A percentile compares a stretch with the other conserved stretches of the same genome.
Evolutionary conservation across 2,797 vertebrate species (phyloP).

Genomic region (Coregonus suidteri): DNA sequence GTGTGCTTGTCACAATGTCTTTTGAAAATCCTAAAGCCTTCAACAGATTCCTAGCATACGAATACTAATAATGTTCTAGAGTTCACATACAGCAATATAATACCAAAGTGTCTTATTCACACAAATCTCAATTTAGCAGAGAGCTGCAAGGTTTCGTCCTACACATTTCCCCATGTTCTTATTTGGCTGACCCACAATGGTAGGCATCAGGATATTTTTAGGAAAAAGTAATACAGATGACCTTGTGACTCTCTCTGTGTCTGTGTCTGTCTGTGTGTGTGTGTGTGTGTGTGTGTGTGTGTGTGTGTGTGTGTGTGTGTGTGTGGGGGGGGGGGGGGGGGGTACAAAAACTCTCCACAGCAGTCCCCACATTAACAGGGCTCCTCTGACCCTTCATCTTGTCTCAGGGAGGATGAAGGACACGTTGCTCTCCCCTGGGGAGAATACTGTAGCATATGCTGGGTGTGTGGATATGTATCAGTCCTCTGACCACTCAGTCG

Average conservation of each 20-base stretch:
- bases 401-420: slow-evolving; percentile 34
- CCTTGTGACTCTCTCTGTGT: not conserved
- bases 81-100: slow-evolving; percentile 30
- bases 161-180: slow-evolving; percentile 3
- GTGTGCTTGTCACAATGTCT: not conserved
- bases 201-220: slow-evolving; percentile 30
- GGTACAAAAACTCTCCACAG: no score
- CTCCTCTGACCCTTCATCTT: slow-evolving; percentile 34
- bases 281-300: slow-evolving; percentile 4
- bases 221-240: slow-evolving; percentile 55
- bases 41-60: slow-evolving; percentile 28
- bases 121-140: slow-evolving; percentile 4
- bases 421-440: slow-evolving; percentile 13
- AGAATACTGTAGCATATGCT: slow-evolving; percentile 42
- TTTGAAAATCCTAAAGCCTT: slow-evolving; percentile 1
- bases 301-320: slow-evolving; percentile 12
- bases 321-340: not conserved
- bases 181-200: slow-evolving; percentile 53
- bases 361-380: slow-evolving; percentile 42
- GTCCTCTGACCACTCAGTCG: slow-evolving; percentile 59
- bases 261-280: slow-evolving; percentile 20
- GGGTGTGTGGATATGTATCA: slow-evolving; percentile 53
- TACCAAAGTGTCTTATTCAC: slow-evolving; percentile 29
- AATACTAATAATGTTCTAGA: slow-evolving; percentile 42
- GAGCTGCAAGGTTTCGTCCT: not conserved